Base-by-base conservation (phyloP, 2,113 vertebrate species). In the Nerophis ophidion region DNA sequence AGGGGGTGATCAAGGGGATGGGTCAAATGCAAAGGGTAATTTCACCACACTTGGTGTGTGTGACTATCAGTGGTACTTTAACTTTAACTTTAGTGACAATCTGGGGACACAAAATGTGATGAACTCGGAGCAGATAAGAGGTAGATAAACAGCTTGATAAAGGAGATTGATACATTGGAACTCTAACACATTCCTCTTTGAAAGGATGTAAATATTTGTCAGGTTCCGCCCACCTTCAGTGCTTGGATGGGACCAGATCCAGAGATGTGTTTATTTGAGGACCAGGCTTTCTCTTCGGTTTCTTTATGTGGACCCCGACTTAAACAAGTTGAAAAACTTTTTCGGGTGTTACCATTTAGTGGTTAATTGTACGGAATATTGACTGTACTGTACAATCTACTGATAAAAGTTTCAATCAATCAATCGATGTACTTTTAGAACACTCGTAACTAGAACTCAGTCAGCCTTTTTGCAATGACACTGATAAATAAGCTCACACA, bases 251-350 rank as follows among this genome's bases (percentile, higher is more conserved):
- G 8, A 57, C 33, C 51, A 67, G 66, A 67, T 5, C 26, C 15
- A 44, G 45, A 45, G 15, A 63, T 48, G 17, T 77, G 74, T 66
- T 84, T 75, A 81, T 61, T 71, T 75, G 76, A 38, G 46, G 47
- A 42, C 19, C 38, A 51, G 59, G 42, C 70, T 48, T 76, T 26
- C 15, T 55, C 55, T 70, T 47, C 35, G 11, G 19, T 17, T 38
- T 15, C 63, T 68, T n/a, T n/a, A n/a, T n/a, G n/a, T n/a, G n/a
- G n/a, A n/a, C n/a, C n/a, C n/a, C n/a, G n/a, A n/a, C n/a, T n/a
- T n/a, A n/a, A n/a, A n/a, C n/a, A n/a, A n/a, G n/a, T n/a, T n/a
- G n/a, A n/a, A n/a, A n/a, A n/a, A n/a, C n/a, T n/a, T n/a, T n/a
- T n/a, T n/a, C n/a, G n/a, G n/a, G n/a, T n/a, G n/a, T n/a, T n/a